A percentile compares a stretch with the other conserved stretches of the same genome.
Conservation (phyloP, 2,888 invertebrate genomes). For the Paralinhomoeus sp. region DNA sequence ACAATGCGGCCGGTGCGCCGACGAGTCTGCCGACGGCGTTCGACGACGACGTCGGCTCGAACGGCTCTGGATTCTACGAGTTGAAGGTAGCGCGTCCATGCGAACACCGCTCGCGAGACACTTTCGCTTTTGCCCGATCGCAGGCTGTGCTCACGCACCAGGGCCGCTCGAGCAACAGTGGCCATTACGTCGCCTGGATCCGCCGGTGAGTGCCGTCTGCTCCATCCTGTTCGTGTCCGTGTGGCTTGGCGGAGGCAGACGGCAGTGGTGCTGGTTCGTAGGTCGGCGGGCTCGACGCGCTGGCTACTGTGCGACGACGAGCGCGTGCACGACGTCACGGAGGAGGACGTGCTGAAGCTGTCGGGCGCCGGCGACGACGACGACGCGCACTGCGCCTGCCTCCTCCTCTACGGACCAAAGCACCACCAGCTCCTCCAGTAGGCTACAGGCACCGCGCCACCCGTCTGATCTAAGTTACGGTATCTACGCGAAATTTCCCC, state of each 20-base stretch:
- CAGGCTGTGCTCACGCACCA: slow-evolving; percentile 71
- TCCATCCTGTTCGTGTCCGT: no score
- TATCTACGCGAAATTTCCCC: no score
- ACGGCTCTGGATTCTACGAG: slow-evolving; percentile 93
- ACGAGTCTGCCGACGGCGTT: slow-evolving; percentile 13
- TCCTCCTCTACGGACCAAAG: slow-evolving; percentile 85
- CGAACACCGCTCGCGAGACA: no score
- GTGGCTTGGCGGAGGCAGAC: no score
- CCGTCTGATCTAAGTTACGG: no score
- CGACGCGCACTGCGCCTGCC: slow-evolving; percentile 99
- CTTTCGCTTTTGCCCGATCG: no score
- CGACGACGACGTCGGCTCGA: slow-evolving; percentile 62
- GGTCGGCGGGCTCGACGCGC: slow-evolving; percentile 31
- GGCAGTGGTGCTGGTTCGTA: background rate
- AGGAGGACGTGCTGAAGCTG: slow-evolving; percentile 40
- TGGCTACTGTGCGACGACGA: slow-evolving; percentile 99
- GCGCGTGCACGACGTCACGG: slow-evolving; percentile 58
- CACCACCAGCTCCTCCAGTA: no score
- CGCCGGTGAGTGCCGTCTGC: slow-evolving; percentile 1
- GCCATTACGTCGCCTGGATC: slow-evolving; percentile 97
- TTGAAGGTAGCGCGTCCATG: slow-evolving; percentile 48
- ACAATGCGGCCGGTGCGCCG: background rate
- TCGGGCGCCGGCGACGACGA: slow-evolving; percentile 94
- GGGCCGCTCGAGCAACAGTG: slow-evolving; percentile 82
- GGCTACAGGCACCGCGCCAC: no score